Base-by-base conservation (phyloP, 2,888 invertebrate genomes). In the Theodoxus fluviatilis region DNA sequence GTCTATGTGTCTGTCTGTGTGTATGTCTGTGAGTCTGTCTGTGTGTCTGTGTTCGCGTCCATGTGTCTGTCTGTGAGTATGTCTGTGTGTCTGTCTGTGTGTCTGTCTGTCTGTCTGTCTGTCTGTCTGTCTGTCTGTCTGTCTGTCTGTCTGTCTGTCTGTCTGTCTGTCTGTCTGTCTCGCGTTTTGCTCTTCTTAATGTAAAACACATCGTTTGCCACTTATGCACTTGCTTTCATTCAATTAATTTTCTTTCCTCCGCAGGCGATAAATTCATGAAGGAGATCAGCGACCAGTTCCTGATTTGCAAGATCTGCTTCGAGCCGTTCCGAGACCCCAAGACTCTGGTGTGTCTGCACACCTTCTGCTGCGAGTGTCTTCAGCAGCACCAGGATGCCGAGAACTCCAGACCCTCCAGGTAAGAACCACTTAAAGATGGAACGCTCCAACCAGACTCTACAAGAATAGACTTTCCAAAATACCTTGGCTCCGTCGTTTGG, bases 201-300 rank as follows among this genome's bases (percentile, higher is more conserved):
- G 9, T 12, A 43, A 43, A 43, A 43, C 9, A 12, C 43, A 9
- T 43, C 18, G 9, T 12, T 15, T 15, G 18, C 43, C 18, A 12
- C 43, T 43, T 12, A 9, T 43, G 9, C 9, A 43, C 9, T 12
- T 43, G 9, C 9, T 43, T 43, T 9, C 9, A 12, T 12, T 43
- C 9, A 15, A 12, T 43, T 12, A 43, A 15, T 9, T 12, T 43
- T 12, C 43, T 9, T 43, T 43, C 3, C 33, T 1, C n/a, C n/a
- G 1, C n/a, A 38, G 22, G 33, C 18, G 35, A 38, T 33, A n/a
- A 25, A 37, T 74, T 86, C 66, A 81, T 85, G 78, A 81, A 85
- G 59, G 86, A 86, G 76, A 85, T 86, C 61, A 83, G 79, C 67
- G 85, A 85, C 69, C 86, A 86, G 76, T 86, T 86, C 76, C 77